Conservation (phyloP, 2,888 invertebrate species). For the Rosalia funebris region DNA sequence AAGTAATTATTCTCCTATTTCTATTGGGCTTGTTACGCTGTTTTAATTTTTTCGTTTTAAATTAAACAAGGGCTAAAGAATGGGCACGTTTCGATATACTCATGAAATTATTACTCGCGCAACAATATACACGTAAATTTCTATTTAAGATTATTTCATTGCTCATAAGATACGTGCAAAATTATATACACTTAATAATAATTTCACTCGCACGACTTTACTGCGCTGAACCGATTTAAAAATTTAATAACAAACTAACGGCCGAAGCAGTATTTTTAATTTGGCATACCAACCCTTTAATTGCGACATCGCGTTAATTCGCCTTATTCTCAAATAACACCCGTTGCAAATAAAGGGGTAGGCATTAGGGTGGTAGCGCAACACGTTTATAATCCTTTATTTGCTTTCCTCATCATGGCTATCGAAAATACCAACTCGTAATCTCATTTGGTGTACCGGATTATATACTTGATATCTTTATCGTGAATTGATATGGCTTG, state of each 20-base stretch:
- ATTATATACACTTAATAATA: constrained; percentile 23
- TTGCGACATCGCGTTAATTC: constrained; percentile 16
- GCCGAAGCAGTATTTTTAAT: constrained; percentile 10
- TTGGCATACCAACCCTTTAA: constrained; percentile 22
- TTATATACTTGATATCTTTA: not conserved
- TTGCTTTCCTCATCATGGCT: constrained; percentile 18
- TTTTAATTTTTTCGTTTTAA: too few relatives aligned
- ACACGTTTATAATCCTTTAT: constrained; percentile 23
- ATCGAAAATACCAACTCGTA: constrained; percentile 4
- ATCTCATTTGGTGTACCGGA: constrained; percentile 1
- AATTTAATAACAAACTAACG: constrained; percentile 18
- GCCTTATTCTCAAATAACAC: constrained; percentile 18
- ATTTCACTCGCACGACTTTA: constrained; percentile 16
- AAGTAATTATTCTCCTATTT: too few relatives aligned
- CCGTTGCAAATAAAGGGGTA: constrained; percentile 24
- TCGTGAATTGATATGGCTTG: too few relatives aligned
- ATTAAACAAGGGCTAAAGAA: not conserved
- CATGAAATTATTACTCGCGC: constrained; percentile 3
- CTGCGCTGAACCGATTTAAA: constrained; percentile 1
- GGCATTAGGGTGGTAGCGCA: constrained; percentile 8
- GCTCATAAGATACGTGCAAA: constrained; percentile 1
- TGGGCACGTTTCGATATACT: not conserved
- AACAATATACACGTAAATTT: constrained; percentile 18
- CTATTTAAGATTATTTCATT: constrained; percentile 14
- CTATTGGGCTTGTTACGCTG: too few relatives aligned